Percentiles rank a stretch among this genome's conserved stretches.
Evolutionary conservation across 2,113 vertebrate species (phyloP).

Genomic region (Cochlearius cochlearius): DNA sequence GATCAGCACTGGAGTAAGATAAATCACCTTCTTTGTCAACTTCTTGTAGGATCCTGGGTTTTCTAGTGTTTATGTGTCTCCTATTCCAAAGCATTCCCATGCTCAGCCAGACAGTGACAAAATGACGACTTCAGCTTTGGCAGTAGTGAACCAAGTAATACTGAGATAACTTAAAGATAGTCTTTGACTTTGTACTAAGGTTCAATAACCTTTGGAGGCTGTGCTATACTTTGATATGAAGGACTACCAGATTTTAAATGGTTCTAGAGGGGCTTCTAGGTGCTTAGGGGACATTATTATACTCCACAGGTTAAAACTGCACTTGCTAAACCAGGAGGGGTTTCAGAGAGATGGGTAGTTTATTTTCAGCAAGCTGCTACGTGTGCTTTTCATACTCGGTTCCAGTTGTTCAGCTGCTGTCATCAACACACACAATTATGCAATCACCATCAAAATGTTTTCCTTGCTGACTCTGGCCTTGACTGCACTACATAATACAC

Average conservation of each 20-base stretch:
- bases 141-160: constrained; percentile 7
- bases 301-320: constrained; percentile 4
- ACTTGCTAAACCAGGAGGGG: not conserved
- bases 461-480: not conserved
- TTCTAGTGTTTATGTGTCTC: not conserved
- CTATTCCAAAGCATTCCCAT: constrained; percentile 26
- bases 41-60: not conserved
- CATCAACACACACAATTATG: not conserved
- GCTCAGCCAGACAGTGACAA: not conserved
- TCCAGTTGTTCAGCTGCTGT: not conserved
- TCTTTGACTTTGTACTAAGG: not conserved
- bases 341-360: not conserved
- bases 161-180: not conserved
- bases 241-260: constrained; percentile 10
- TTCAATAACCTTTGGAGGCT: constrained; percentile 7
- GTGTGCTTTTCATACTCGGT: not conserved
- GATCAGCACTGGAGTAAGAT: constrained; percentile 7
- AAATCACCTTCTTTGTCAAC: constrained; percentile 33
- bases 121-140: constrained; percentile 17
- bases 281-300: not conserved
- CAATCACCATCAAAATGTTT: not conserved
- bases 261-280: not conserved
- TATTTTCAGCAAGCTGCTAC: not conserved
- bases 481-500: not conserved
- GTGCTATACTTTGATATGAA: not conserved